phyloP scores from a whole-genome alignment of 2,888 invertebrate genomes.

The Villa cingulata region DNA sequence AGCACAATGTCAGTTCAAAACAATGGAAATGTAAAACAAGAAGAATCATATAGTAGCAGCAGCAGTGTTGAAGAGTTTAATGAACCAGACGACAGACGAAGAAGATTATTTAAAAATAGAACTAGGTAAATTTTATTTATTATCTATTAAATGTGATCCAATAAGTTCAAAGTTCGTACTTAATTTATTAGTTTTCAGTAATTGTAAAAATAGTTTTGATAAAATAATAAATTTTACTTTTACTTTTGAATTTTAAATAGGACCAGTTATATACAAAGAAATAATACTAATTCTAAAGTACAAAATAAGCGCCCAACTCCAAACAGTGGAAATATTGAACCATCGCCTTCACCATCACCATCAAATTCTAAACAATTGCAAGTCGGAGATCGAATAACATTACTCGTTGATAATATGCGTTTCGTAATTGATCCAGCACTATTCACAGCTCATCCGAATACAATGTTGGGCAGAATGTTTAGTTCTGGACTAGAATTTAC shows the following conservation, averaged over 20 bases:
- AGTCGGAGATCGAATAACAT: constrained; percentile 58
- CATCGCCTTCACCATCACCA: constrained; percentile 1
- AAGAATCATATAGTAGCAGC: constrained; percentile 44
- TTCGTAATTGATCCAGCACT: constrained; percentile 88
- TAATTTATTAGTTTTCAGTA: too few relatives aligned
- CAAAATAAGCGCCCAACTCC: constrained; percentile 1
- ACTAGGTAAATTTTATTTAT: constrained; percentile 44
- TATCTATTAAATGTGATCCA: too few relatives aligned
- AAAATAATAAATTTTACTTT: neutral
- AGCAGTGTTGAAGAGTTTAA: constrained; percentile 76
- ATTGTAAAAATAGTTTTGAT: too few relatives aligned
- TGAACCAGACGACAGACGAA: constrained; percentile 54
- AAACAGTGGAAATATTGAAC: neutral
- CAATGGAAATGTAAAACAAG: neutral
- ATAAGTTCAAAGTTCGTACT: neutral
- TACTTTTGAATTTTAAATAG: neutral
- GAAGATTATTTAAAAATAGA: constrained; percentile 56
- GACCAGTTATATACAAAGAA: constrained; percentile 1
- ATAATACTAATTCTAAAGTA: neutral
- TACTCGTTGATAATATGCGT: constrained; percentile 93
- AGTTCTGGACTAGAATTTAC: constrained; percentile 84
- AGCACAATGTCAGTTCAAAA: too few relatives aligned
- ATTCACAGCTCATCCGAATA: constrained; percentile 91
- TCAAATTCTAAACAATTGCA: constrained; percentile 13
- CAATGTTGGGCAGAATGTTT: constrained; percentile 99